phyloP scores from a whole-genome alignment of 1,140 invertebrate species.

The Euschistus heros region DNA sequence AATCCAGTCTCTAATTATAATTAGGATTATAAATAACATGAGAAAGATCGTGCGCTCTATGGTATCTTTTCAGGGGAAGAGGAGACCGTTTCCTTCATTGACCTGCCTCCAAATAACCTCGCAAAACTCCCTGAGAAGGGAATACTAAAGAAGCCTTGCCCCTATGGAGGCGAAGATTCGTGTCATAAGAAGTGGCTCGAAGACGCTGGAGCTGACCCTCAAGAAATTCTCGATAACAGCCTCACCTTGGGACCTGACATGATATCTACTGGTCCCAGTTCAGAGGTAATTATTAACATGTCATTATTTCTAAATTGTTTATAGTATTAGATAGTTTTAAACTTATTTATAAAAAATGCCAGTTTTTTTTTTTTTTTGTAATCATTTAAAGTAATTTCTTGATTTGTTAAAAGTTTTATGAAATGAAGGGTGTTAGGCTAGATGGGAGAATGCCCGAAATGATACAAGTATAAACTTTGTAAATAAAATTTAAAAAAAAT shows the following conservation, averaged over 20 bases:
- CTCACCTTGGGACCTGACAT: constrained; percentile 32
- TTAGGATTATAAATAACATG: background rate
- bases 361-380: no score
- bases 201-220: constrained; percentile 58
- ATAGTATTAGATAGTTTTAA: no score
- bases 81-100: constrained; percentile 70
- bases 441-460: no score
- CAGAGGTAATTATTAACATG: constrained; percentile 34
- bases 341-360: no score
- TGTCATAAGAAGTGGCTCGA: constrained; percentile 49
- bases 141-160: constrained; percentile 79
- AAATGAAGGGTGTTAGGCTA: no score
- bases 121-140: constrained; percentile 64
- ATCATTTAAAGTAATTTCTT: no score
- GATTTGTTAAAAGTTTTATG: no score
- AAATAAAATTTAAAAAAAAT: no score
- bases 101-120: constrained; percentile 62
- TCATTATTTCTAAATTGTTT: no score
- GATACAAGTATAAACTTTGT: no score
- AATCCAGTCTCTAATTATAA: no score
- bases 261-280: constrained; percentile 31
- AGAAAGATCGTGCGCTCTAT: background rate
- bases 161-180: constrained; percentile 40
- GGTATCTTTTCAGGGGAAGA: constrained; percentile 50
- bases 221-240: constrained; percentile 49